Evolutionary conservation across 2,113 vertebrate genomes (phyloP).

Genomic region (Ellobius talpinus): DNA sequence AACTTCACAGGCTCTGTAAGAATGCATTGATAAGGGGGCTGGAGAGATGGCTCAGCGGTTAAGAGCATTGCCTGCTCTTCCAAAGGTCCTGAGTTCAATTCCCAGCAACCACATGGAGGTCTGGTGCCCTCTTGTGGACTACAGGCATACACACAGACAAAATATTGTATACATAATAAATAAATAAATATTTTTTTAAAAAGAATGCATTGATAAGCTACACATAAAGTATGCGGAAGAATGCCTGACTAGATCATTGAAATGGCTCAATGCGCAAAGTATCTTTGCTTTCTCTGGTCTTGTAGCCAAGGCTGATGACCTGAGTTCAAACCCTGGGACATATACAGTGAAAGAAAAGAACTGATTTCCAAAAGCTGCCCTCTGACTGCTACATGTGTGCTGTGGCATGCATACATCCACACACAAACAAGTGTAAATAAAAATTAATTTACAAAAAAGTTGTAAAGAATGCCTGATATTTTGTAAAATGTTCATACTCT

Average conservation of each 20-base stretch:
- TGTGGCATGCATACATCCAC: neutral
- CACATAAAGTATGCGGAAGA: neutral
- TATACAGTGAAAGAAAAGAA: neutral
- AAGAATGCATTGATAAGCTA: neutral
- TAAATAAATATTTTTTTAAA: too few species aligned
- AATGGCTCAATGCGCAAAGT: neutral
- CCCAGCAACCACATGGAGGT: too few species aligned
- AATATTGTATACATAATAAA: too few species aligned
- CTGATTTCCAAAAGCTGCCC: neutral
- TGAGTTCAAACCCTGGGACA: neutral
- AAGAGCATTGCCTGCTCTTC: too few species aligned
- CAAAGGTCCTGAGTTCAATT: too few species aligned
- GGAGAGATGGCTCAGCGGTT: too few species aligned
- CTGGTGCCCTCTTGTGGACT: too few species aligned
- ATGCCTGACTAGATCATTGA: neutral
- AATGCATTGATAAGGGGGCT: neutral
- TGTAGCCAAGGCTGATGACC: neutral
- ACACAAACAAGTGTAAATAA: too few species aligned
- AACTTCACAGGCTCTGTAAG: neutral
- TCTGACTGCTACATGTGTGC: neutral
- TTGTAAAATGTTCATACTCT: neutral
- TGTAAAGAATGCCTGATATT: neutral
- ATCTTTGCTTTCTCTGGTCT: neutral
- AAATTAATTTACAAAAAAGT: neutral
- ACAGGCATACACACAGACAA: too few species aligned